Conservation (phyloP, 2,888 invertebrate species). For the Aradus depressus region DNA sequence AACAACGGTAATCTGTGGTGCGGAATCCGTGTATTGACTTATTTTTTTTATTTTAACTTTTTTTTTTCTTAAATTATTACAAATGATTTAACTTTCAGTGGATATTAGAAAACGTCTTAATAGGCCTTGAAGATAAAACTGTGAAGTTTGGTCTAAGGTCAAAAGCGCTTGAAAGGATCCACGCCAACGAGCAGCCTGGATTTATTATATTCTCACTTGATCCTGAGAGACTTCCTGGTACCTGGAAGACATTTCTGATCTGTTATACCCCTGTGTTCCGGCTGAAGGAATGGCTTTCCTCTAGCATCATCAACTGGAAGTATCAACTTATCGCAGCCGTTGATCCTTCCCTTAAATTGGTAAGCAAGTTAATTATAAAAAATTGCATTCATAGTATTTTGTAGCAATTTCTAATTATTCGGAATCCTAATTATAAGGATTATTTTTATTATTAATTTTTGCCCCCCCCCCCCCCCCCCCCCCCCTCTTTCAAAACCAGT, state of each 20-base stretch:
- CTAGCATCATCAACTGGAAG: background rate
- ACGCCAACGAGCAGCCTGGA: slow-evolving; percentile 9
- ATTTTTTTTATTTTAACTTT: no score
- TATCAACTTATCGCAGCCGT: slow-evolving; percentile 1
- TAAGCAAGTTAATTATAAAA: no score
- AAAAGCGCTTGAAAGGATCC: background rate
- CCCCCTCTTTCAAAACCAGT: no score
- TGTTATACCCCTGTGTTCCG: slow-evolving; percentile 5
- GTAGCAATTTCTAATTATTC: no score
- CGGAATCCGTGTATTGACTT: no score
- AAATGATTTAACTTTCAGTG: background rate
- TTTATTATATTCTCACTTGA: slow-evolving; percentile 10
- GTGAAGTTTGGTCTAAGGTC: slow-evolving; percentile 2
- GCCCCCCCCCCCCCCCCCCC: no score
- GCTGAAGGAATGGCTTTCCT: slow-evolving; percentile 10
- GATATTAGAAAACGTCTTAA: slow-evolving; percentile 3
- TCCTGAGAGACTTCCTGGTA: background rate
- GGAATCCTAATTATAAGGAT: no score
- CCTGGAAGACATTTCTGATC: slow-evolving; percentile 7
- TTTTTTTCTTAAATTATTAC: background rate
- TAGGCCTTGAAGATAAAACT: slow-evolving; percentile 4
- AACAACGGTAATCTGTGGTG: no score
- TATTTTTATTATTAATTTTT: no score
- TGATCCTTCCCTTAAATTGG: slow-evolving; percentile 3
- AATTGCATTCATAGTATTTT: no score